Evolutionary conservation across 1,140 invertebrate genomes (phyloP), one percentile per base, ranked within the genome.

Genomic region (Doryteuthis pealeii): DNA sequence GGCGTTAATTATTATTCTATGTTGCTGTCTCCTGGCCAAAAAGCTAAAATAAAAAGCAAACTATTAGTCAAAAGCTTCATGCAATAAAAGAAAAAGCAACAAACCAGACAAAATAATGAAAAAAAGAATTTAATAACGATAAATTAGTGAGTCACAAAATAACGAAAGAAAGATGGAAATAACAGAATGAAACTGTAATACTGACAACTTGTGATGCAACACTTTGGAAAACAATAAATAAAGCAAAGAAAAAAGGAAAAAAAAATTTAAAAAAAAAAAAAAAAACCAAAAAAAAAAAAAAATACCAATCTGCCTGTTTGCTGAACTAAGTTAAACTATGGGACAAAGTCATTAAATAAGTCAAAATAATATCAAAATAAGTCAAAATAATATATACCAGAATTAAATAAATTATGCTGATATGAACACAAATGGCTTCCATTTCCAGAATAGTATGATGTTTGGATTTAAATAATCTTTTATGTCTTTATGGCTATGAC

Each of bases 311-410:
- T 68, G 66, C 66, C 66, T 22, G 32, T 68, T 68, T 32, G 32
- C 66, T 14, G 8, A 30, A 68, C 66, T 68, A 68, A 68, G 30
- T 31, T 68, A 32, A n/a, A 68, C 32, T 33, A 32, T 32, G 30
- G 66, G 66, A 33, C 28, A 31, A 68, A 68, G 32, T 68, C 66
- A 68, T 68, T 68, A 68, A 68, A 68, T 68, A 68, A 68, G 66
- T 68, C 66, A 68, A n/a, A n/a, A n/a, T n/a, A n/a, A n/a, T n/a
- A n/a, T n/a, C n/a, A n/a, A n/a, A n/a, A n/a, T n/a, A n/a, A n/a
- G n/a, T n/a, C n/a, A n/a, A 68, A 68, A 68, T 68, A 68, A 68
- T 68, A 68, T 68, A 68, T 68, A 68, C 66, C 66, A 68, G 66
- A 68, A 68, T 33, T 68, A 33, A 68, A 68, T 68, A 68, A 68